Conservation (phyloP, 2,113 vertebrate species). For the Odocoileus virginianus region DNA sequence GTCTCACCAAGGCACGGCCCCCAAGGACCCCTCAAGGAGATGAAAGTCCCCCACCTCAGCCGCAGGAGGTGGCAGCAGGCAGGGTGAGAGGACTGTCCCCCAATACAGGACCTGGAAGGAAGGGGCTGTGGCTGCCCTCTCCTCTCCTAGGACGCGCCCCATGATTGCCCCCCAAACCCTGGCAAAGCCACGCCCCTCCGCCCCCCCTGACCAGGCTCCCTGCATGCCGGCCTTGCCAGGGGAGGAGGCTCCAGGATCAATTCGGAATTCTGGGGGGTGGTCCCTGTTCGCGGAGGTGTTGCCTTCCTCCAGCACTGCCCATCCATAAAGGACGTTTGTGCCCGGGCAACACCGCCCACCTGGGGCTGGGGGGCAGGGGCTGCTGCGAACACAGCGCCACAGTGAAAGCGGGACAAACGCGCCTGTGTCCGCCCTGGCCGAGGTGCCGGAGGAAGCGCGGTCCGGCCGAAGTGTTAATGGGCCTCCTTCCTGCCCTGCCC, state of each 20-base stretch:
- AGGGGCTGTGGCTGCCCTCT: background rate
- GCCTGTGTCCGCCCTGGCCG: constrained; percentile 55
- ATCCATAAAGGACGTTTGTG: constrained; percentile 67
- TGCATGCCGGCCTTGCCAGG: background rate
- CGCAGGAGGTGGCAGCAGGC: background rate
- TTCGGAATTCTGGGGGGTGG: background rate
- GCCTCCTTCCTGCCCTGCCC: constrained; percentile 64
- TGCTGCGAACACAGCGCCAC: constrained; percentile 54
- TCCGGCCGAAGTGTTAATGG: constrained; percentile 52
- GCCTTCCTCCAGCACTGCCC: constrained; percentile 31
- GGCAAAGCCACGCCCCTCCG: background rate
- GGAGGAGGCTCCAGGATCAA: background rate
- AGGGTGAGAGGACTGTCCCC: background rate
- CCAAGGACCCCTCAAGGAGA: background rate
- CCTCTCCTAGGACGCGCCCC: background rate
- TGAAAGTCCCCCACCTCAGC: background rate
- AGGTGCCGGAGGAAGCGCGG: constrained; percentile 49
- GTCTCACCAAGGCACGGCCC: background rate
- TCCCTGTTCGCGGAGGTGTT: background rate
- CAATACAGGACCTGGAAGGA: background rate
- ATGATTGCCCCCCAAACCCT: background rate
- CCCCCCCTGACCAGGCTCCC: background rate
- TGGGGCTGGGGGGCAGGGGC: constrained; percentile 40
- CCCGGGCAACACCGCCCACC: constrained; percentile 50
- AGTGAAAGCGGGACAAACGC: constrained; percentile 54